Evolutionary conservation across 2,113 vertebrate species (phyloP).

Genomic region (Clinocottus analis): DNA sequence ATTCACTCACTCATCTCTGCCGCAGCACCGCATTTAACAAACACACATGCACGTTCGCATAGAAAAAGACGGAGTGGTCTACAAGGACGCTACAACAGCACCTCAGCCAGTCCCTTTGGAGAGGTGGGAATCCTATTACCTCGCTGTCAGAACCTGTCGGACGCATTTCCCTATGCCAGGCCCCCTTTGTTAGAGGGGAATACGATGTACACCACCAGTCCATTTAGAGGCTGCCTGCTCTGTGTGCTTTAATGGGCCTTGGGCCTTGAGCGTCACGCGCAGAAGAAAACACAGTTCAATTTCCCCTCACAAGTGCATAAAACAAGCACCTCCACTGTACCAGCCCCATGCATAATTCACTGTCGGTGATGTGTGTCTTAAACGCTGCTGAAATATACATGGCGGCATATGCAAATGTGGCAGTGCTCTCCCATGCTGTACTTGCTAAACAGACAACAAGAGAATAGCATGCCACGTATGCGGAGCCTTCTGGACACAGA

Average conservation of each 20-base stretch:
- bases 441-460: conserved; percentile 84
- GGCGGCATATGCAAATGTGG: conserved; percentile 94
- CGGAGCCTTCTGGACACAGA: conserved; percentile 62
- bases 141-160: conserved; percentile 93
- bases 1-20: conserved; percentile 85
- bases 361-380: conserved; percentile 89
- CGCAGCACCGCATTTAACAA: conserved; percentile 78
- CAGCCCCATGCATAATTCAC: conserved; percentile 95
- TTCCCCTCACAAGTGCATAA: conserved; percentile 85
- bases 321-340: conserved; percentile 88
- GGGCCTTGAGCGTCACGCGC: conserved; percentile 76
- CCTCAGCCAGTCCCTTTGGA: conserved; percentile 85
- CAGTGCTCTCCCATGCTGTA: conserved; percentile 83
- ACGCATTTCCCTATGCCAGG: conserved; percentile 71
- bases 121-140: conserved; percentile 96
- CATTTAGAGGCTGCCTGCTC: conserved; percentile 88
- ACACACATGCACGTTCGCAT: conserved; percentile 68
- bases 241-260: conserved; percentile 88
- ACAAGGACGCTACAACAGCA: conserved; percentile 81
- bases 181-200: conserved; percentile 75
- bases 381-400: conserved; percentile 97
- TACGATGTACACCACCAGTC: conserved; percentile 89
- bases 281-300: conserved; percentile 93
- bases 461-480: conserved; percentile 60
- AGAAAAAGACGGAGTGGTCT: conserved; percentile 71